A percentile compares a stretch with the other conserved stretches of the same genome.
Evolutionary conservation across 2,113 vertebrate genomes (phyloP).

Genomic region (Gobio gobio): DNA sequence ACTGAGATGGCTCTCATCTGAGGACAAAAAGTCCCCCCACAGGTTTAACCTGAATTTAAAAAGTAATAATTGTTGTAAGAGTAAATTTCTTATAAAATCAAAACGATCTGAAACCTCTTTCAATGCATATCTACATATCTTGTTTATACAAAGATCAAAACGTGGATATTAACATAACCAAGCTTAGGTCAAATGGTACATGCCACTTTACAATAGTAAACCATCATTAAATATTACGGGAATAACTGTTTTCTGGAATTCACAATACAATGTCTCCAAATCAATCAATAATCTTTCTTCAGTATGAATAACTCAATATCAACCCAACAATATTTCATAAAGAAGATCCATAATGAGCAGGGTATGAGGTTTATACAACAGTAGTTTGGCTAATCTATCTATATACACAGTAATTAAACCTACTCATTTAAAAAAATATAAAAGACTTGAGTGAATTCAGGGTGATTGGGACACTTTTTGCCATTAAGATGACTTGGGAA

Average conservation of each 20-base stretch:
- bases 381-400: neutral
- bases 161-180: no score
- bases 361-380: neutral
- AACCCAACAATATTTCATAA: neutral
- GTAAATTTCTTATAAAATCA: neutral
- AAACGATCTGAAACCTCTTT: neutral
- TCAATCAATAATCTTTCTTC: neutral
- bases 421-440: neutral
- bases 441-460: no score
- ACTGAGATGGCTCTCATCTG: neutral
- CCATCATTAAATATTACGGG: neutral
- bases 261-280: neutral
- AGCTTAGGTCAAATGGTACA: no score
- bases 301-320: neutral
- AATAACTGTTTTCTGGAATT: neutral
- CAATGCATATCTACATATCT: neutral
- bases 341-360: neutral
- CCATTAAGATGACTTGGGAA: no score
- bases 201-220: neutral
- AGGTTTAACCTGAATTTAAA: neutral
- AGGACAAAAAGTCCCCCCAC: neutral
- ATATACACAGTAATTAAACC: no score
- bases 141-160: neutral
- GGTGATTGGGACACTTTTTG: no score
- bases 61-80: neutral